Base-by-base conservation (phyloP, 1,140 invertebrate genomes). In the Drosophila fuyamai region DNA sequence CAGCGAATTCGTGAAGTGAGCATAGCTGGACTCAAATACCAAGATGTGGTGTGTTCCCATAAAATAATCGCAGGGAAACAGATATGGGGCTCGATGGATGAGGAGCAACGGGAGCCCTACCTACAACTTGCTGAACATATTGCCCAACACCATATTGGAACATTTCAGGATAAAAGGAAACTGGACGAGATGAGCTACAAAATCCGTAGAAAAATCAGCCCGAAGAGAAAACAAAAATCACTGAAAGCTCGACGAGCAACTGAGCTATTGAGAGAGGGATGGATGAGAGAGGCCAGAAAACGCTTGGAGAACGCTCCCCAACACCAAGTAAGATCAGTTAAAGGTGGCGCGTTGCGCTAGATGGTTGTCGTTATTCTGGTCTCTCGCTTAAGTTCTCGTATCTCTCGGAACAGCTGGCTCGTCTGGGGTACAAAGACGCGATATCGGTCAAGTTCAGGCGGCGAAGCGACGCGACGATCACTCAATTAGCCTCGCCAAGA, bases 401-500 rank as follows among this genome's bases (percentile, higher is more conserved):
- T 59, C 29, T 38, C 29, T 48, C 12, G 50, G 38, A 58, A 59
- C 73, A 76, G 73, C 73, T 76, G 72, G 44, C 27, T 44, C 36
- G 47, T 48, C 51, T 38, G 50, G 43, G 40, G 8, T 35, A 40
- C 35, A 41, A 55, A 72, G 41, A 79, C 63, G 32, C 62, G 74
- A 88, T 82, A 89, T 80, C 84, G 84, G 84, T 89, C 84, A 89
- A 89, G 84, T 89, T 89, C 85, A 89, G 76, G 41, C 59, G 61
- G 51, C 56, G 57, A 44, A 2, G 18, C 10, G 44, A 47, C 29
- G 48, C 29, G 48, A 41, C 46, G 44, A 68, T 56, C 48, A 41
- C 41, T 43, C 40, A 73, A 75, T 75, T 75, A 75, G 43, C 9
- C 35, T 38, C 50, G 57, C 18, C 41, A 29, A 68, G 40, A 59